Percentiles rank a stretch among this genome's conserved stretches.
phyloP scores from a whole-genome alignment of 2,113 vertebrate species.

The Phyllostomus discolor region DNA sequence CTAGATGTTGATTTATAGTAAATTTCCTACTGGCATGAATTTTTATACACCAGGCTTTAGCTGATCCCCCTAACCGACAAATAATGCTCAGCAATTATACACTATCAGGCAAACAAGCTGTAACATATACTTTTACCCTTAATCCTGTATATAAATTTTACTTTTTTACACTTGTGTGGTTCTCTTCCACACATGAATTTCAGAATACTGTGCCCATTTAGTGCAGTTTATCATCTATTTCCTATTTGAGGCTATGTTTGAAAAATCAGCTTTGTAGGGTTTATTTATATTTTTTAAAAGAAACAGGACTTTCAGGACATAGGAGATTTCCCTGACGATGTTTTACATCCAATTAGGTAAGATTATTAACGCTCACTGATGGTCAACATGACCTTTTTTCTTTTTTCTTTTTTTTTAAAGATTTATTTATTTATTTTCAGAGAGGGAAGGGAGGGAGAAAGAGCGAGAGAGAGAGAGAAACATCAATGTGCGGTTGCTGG shows the following conservation, averaged over 20 bases:
- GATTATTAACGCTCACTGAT: background rate
- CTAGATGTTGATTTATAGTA: slow-evolving; percentile 69
- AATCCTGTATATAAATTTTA: slow-evolving; percentile 73
- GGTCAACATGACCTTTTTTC: background rate
- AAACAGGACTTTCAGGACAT: slow-evolving; percentile 3
- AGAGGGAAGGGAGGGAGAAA: too few relatives aligned
- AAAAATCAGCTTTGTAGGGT: background rate
- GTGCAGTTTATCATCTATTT: slow-evolving; percentile 41
- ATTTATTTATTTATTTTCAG: too few relatives aligned
- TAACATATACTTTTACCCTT: slow-evolving; percentile 62
- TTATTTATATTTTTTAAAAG: slow-evolving; percentile 40
- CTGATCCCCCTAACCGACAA: slow-evolving; percentile 61
- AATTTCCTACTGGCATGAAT: slow-evolving; percentile 68
- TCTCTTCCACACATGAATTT: slow-evolving; percentile 47
- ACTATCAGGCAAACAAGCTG: slow-evolving; percentile 64
- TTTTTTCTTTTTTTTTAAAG: background rate
- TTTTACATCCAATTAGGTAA: slow-evolving; percentile 16
- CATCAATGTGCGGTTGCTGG: too few relatives aligned
- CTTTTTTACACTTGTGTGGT: slow-evolving; percentile 55
- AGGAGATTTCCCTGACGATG: background rate
- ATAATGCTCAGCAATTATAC: slow-evolving; percentile 68
- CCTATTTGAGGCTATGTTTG: slow-evolving; percentile 18
- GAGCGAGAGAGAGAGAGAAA: too few relatives aligned
- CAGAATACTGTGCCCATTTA: slow-evolving; percentile 28
- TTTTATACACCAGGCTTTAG: slow-evolving; percentile 73